A percentile compares a stretch with the other conserved stretches of the same genome.
Conservation (phyloP, 2,888 invertebrate species). For the Sphaerophoria rueppellii region DNA sequence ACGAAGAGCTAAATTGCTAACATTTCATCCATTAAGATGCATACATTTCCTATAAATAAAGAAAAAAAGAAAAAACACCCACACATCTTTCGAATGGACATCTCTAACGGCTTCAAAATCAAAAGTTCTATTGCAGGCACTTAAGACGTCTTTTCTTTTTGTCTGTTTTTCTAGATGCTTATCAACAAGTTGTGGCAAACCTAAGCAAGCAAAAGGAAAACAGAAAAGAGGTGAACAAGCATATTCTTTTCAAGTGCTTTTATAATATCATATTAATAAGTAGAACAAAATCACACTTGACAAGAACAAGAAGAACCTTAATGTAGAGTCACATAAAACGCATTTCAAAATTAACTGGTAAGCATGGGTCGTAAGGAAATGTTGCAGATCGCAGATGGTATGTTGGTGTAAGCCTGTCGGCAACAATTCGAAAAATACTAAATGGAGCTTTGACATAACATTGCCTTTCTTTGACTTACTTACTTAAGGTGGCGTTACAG, state of each 20-base stretch:
- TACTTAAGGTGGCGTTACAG: too few relatives aligned
- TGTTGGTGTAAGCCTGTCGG: too few relatives aligned
- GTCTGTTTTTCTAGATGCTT: neutral
- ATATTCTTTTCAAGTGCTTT: constrained; percentile 7
- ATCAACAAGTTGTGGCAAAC: neutral
- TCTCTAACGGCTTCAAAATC: neutral
- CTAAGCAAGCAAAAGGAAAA: neutral
- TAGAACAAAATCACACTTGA: constrained; percentile 21
- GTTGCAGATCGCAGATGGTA: too few relatives aligned
- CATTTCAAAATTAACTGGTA: too few relatives aligned
- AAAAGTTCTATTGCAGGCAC: neutral
- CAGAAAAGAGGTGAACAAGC: neutral
- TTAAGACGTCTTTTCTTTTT: neutral
- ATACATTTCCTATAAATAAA: neutral
- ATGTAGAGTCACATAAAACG: too few relatives aligned
- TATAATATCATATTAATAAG: constrained; percentile 5
- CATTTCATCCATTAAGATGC: neutral
- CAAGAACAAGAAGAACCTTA: neutral
- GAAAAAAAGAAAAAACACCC: too few relatives aligned
- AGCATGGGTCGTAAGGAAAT: too few relatives aligned
- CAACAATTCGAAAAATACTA: too few relatives aligned
- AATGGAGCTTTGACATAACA: too few relatives aligned
- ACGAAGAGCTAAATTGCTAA: constrained; percentile 1
- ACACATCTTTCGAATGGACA: too few relatives aligned
- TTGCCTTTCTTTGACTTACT: too few relatives aligned